phyloP scores from a whole-genome alignment of 2,113 vertebrate species.

The Arothron firmamentum region DNA sequence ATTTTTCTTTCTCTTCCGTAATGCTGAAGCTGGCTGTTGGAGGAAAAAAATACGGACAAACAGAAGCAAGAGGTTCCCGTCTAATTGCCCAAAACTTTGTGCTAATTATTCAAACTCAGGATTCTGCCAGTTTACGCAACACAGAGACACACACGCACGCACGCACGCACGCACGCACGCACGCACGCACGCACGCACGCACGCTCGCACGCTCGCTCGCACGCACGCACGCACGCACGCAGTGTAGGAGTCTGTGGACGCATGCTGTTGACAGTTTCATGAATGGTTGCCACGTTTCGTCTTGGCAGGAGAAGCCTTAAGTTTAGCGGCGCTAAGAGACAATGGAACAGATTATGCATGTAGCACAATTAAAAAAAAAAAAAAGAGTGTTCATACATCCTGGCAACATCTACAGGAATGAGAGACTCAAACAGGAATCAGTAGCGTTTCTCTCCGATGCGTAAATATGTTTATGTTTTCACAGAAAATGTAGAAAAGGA shows the following conservation, averaged over 20 bases:
- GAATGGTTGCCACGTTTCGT: not conserved
- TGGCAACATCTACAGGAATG: too few species aligned
- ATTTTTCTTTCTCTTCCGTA: too few species aligned
- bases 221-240: not conserved
- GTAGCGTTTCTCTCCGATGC: too few species aligned
- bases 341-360: not conserved
- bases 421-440: too few species aligned
- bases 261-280: not conserved
- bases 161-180: not conserved
- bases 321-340: not conserved
- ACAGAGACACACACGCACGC: not conserved
- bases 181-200: not conserved
- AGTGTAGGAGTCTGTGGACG: not conserved
- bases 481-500: too few species aligned
- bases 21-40: slow-evolving; percentile 24
- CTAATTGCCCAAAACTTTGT: slow-evolving; percentile 18
- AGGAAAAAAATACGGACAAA: slow-evolving; percentile 20
- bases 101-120: slow-evolving; percentile 6
- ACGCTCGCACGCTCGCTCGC: too few species aligned
- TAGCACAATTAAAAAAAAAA: not conserved
- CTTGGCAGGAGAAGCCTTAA: not conserved
- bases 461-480: too few species aligned
- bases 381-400: too few species aligned
- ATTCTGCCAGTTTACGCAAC: not conserved
- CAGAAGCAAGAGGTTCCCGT: slow-evolving; percentile 23